Percentiles rank a stretch among this genome's conserved stretches.
Conservation (phyloP, 2,113 vertebrate genomes). For the Lophochroa leadbeateri region DNA sequence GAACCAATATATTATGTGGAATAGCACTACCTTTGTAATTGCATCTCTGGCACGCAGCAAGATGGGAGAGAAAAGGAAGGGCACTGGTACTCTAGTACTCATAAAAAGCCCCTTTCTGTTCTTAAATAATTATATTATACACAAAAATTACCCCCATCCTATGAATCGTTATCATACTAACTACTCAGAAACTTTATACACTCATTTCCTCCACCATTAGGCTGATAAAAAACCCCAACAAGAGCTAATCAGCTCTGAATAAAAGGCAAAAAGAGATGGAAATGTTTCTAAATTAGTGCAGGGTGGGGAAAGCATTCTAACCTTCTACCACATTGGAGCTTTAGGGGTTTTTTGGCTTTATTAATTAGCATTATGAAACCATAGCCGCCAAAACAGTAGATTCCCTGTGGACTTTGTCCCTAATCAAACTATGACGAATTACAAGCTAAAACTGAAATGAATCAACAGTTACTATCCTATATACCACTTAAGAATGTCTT, state of each 20-base stretch:
- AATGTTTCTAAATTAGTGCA: neutral
- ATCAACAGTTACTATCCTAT: neutral
- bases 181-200: neutral
- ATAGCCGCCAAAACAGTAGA: neutral
- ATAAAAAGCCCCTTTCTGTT: neutral
- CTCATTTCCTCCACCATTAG: neutral
- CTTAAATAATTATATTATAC: neutral
- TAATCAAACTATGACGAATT: fast-evolving
- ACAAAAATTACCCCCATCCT: neutral
- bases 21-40: neutral
- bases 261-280: neutral
- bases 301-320: neutral
- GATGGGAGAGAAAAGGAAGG: neutral
- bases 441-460: neutral
- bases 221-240: neutral
- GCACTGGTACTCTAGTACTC: neutral
- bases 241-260: neutral
- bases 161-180: neutral
- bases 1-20: neutral
- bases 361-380: neutral
- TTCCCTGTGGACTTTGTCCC: neutral
- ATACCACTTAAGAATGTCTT: neutral
- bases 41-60: neutral
- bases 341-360: neutral
- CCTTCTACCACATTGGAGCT: neutral